Percentiles rank a stretch among this genome's conserved stretches.
Evolutionary conservation across 2,113 vertebrate species (phyloP).

Genomic region (Bucco capensis): DNA sequence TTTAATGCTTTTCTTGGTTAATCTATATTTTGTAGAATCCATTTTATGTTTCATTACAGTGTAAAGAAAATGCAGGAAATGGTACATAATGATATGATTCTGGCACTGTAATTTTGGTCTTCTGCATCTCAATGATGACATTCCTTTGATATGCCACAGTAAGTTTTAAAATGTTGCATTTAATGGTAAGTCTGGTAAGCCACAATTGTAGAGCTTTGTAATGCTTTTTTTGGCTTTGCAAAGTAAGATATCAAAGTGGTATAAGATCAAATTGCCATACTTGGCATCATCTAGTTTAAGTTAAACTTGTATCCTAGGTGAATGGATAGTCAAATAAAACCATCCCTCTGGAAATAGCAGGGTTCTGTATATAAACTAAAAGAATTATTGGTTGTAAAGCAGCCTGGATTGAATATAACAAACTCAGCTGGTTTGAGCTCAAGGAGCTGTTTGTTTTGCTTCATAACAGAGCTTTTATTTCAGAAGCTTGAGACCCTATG

Average conservation of each 20-base stretch:
- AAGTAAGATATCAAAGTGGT: slow-evolving; percentile 55
- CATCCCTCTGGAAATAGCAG: slow-evolving; percentile 32
- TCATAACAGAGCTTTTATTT: slow-evolving; percentile 37
- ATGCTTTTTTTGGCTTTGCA: slow-evolving; percentile 41
- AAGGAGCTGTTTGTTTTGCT: neutral
- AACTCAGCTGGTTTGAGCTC: slow-evolving; percentile 11
- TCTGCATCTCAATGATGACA: slow-evolving; percentile 49
- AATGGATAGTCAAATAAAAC: slow-evolving; percentile 32
- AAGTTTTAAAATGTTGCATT: slow-evolving; percentile 34
- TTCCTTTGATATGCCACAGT: slow-evolving; percentile 36
- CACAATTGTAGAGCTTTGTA: slow-evolving; percentile 41
- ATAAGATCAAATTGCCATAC: slow-evolving; percentile 30
- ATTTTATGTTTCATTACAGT: neutral
- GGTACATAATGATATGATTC: slow-evolving; percentile 41
- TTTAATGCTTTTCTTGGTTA: slow-evolving; percentile 30
- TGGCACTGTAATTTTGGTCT: slow-evolving; percentile 43
- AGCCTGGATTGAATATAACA: slow-evolving; percentile 34
- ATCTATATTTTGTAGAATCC: neutral
- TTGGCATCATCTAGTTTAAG: neutral
- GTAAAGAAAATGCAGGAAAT: slow-evolving; percentile 39
- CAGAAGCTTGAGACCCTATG: neutral
- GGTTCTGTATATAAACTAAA: slow-evolving; percentile 13
- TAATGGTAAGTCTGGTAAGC: slow-evolving; percentile 44
- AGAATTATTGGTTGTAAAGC: slow-evolving; percentile 53
- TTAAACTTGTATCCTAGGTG: slow-evolving; percentile 10